Conservation (phyloP, 2,113 vertebrate species). For the Austrofundulus limnaeus region DNA sequence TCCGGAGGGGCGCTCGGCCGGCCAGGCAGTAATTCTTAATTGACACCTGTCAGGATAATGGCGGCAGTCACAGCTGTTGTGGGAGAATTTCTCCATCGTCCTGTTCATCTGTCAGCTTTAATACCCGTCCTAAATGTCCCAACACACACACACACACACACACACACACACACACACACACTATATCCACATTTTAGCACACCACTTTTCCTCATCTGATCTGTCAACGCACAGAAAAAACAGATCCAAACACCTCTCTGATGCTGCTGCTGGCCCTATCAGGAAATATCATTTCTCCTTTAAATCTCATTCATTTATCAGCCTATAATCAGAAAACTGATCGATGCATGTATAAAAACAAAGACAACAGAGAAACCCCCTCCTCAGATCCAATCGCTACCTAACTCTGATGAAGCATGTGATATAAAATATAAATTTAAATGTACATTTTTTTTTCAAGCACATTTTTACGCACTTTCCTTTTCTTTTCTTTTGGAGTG, state of each 20-base stretch:
- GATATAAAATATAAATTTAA: too few species aligned
- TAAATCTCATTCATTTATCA: background rate
- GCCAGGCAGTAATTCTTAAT: constrained; percentile 99
- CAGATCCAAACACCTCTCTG: constrained; percentile 11
- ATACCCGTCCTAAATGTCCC: constrained; percentile 91
- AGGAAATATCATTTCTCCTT: background rate
- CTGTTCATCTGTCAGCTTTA: constrained; percentile 99
- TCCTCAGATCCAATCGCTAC: background rate
- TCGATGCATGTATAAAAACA: background rate
- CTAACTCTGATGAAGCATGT: constrained; percentile 14
- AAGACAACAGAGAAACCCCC: background rate
- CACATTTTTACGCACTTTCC: constrained; percentile 17
- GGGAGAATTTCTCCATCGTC: constrained; percentile 89
- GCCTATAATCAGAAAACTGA: background rate
- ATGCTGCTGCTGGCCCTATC: constrained; percentile 27
- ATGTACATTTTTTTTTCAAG: constrained; percentile 3
- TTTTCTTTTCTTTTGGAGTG: constrained; percentile 31
- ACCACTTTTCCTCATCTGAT: constrained; percentile 10
- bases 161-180: constrained; percentile 2
- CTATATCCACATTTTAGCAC: constrained; percentile 63
- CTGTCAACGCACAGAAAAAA: constrained; percentile 60
- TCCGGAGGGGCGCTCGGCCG: constrained; percentile 49
- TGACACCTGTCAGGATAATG: constrained; percentile 99
- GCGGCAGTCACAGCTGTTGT: constrained; percentile 91
- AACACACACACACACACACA: background rate